Conservation (phyloP, 1,140 invertebrate species). For the Bombus turneri region DNA sequence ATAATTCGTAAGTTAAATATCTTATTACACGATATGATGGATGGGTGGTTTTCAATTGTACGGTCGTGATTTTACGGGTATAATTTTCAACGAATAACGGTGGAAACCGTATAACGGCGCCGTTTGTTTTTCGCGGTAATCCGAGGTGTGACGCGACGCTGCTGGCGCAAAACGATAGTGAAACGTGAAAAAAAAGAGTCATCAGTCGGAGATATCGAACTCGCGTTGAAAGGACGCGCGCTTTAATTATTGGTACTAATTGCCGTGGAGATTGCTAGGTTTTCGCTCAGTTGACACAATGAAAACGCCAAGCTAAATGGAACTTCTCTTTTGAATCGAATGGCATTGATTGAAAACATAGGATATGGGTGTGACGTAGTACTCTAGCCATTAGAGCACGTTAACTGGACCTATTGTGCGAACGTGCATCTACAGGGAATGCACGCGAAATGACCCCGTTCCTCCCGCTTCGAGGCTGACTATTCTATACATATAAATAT, state of each 20-base stretch:
- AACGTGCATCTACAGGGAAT: neutral
- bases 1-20: neutral
- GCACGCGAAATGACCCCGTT: neutral
- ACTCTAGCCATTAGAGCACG: constrained; percentile 2
- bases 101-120: too few species aligned
- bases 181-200: constrained; percentile 37
- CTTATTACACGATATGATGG: neutral
- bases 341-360: constrained; percentile 44
- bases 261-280: constrained; percentile 56
- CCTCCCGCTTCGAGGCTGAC: constrained; percentile 27
- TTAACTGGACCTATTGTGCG: constrained; percentile 3
- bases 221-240: constrained; percentile 34
- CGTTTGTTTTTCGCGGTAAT: neutral
- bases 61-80: neutral
- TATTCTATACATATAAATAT: constrained; percentile 51
- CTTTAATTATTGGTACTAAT: constrained; percentile 64
- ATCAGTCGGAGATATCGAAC: constrained; percentile 19
- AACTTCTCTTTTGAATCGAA: constrained; percentile 53
- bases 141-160: neutral
- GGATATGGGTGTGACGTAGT: neutral
- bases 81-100: neutral
- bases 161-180: neutral
- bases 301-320: constrained; percentile 16
- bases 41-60: neutral
- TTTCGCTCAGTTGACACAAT: constrained; percentile 12